Evolutionary conservation across 1,140 invertebrate species (phyloP), one percentile per base, ranked within the genome.

Genomic region (Choristoneura fumiferana): DNA sequence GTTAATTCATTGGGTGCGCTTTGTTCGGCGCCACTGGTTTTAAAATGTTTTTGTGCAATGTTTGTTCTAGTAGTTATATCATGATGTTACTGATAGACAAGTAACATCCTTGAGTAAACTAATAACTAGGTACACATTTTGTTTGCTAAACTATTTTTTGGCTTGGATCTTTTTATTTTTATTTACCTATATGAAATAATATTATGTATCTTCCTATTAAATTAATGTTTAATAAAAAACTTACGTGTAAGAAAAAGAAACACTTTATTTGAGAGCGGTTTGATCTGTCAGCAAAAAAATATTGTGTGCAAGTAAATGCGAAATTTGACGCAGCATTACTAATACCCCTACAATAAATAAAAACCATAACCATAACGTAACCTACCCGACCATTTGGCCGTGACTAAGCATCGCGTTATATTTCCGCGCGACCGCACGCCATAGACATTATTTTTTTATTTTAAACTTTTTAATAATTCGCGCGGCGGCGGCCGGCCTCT

Each of bases 391-490:
- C 43, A 49, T 49, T 49, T 49, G 43, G 43, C 69, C 67, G 60
- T 65, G 62, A 65, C 67, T 73, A 75, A 81, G 69, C 67, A 56
- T 57, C 69, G 67, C 76, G 76, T 76, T 69, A 75, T 73, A 66
- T 76, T 73, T 77, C 66, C 76, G 67, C 69, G 61, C 68, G 71
- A 71, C 70, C 71, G 78, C 78, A 66, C 73, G 52, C 49, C 70
- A 69, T 43, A 68, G 61, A 65, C 71, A 78, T 71, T 67, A 71
- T 57, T 22, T 57, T 82, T 79, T 76, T 80, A 73, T 76, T 81
- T 82, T 76, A 76, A 81, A 76, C 76, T 81, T 87, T 79, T 82
- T 84, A 82, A 81, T 85, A 85, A 85, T 85, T 85, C 74, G 75
- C 84, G 77, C 78, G 76, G 60, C 59, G 34, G 60, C 62, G n/a